Base-by-base conservation (phyloP, 2,113 vertebrate species). In the Ginglymostoma cirratum region DNA sequence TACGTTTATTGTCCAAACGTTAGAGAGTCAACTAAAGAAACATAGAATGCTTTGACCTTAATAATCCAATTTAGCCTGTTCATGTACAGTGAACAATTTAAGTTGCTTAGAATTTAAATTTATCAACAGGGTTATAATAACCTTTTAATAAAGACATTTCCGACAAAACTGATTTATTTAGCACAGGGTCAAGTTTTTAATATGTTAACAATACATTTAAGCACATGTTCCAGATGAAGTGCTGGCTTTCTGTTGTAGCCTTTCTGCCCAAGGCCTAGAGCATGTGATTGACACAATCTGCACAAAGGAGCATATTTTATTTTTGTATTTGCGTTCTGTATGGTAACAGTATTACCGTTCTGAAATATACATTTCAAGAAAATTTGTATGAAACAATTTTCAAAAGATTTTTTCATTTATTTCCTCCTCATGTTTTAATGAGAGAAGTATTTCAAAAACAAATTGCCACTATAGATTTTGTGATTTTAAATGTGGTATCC, bases 281-380 rank as follows among this genome's bases (percentile, higher is more conserved):
- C 34, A 27, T 70, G 67, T 72, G 93, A 95, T 95, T 95, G 93
- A 52, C 23, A 48, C 67, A 24, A 95, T 67, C 66, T 95, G 93
- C 45, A 8, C 15, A 6, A 92, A 19, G 0, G 34, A 90, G 17
- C 21, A 61, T 38, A 92, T 65, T 92, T 90, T 92, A 17, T 89
- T 66, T 66, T 66, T 66, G 17, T 95, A 95, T 95, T 95, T 94
- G 6, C 66, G 42, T 72, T 42, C 67, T 95, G 93, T 23, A 72
- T 72, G 8, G 24, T 95, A 72, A 48, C 42, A 45, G 10, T 45
- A 72, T 72, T 70, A 94, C 66, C 66, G 70, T 94, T 15, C n/a
- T 24, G 45, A 34, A 42, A 70, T 3, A 48, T 30, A 94, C 21
- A 69, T 70, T 69, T 94, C 69, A 94, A 94, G 38, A 94, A 45